Conservation (phyloP, 2,113 vertebrate species). For the Condylura cristata region DNA sequence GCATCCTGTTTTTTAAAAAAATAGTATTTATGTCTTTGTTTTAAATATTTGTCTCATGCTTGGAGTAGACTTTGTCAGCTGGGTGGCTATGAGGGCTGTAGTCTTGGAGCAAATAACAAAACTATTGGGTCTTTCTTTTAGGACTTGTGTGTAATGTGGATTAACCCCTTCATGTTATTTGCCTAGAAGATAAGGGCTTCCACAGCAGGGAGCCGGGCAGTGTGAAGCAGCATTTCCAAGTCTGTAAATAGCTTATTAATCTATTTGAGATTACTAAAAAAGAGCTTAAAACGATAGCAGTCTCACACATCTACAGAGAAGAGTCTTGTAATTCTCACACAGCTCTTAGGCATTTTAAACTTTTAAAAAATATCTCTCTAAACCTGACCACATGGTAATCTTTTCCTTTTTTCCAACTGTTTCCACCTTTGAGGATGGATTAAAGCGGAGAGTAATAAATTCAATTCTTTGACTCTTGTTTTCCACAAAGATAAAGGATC, state of each 20-base stretch:
- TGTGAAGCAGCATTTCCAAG: background rate
- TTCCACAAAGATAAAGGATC: background rate
- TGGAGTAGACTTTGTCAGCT: background rate
- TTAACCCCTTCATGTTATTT: background rate
- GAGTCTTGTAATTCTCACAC: background rate
- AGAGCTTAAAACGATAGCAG: background rate
- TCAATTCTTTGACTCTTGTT: background rate
- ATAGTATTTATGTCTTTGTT: background rate
- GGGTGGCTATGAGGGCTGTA: background rate
- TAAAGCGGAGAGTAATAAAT: conserved; percentile 9
- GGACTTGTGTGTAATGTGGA: background rate
- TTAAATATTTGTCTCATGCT: background rate
- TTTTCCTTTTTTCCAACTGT: conserved; percentile 26
- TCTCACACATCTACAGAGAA: background rate
- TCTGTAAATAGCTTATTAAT: background rate
- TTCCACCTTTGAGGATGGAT: conserved; percentile 29
- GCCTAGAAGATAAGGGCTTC: background rate
- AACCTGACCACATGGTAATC: conserved; percentile 25
- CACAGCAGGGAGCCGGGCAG: background rate
- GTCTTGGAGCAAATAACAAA: background rate
- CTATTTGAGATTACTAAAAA: background rate
- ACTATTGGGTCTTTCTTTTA: background rate
- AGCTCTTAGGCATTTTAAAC: conserved; percentile 45
- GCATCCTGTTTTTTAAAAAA: background rate
- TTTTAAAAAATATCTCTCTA: conserved; percentile 57